Evolutionary conservation across 2,888 invertebrate species (phyloP), one percentile per base, ranked within the genome.

Genomic region (Perizoma flavofasciatum): DNA sequence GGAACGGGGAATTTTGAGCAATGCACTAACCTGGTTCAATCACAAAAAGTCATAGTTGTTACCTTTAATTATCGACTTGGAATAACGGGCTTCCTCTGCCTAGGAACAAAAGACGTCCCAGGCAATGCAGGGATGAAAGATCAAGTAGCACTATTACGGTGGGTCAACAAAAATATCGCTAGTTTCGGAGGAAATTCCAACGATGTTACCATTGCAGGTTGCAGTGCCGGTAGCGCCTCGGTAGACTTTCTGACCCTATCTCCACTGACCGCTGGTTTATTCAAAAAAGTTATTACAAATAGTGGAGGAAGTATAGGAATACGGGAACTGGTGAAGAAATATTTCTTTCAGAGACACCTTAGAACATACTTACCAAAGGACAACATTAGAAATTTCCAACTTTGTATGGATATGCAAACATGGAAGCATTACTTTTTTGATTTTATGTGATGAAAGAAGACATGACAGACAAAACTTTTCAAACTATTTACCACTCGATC

Each of bases 111-210:
- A 52, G 61, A 59, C 35, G 64, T 60, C 2, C 73, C 73, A 4
- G 71, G 73, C 5, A 72, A 73, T 47, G 71, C 69, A 10, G 69
- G 68, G 3, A 49, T 71, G 64, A 69, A 71, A 53, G 69, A 71
- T 46, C 63, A 66, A 56, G 61, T 69, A 35, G 67, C 67, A 1
- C 10, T 61, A 7, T 49, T 70, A 9, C 59, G 62, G 3, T 70
- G 70, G 69, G 63, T 71, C 5, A 54, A 64, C 11, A 59, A 55
- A 9, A 22, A 22, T 22, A 22, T 22, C 22, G 22, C 22, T 1
- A 22, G 22, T 22, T 22, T 22, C 3, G 22, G 68, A n/a, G 71
- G 69, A 6, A 68, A 69, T 37, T 66, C 69, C 32, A 32, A 67
- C 39, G 66, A 71, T 35, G 62, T 71, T 8, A 69, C 67, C 0